Evolutionary conservation across 2,888 invertebrate species (phyloP).

Genomic region (Drosophila cognata): DNA sequence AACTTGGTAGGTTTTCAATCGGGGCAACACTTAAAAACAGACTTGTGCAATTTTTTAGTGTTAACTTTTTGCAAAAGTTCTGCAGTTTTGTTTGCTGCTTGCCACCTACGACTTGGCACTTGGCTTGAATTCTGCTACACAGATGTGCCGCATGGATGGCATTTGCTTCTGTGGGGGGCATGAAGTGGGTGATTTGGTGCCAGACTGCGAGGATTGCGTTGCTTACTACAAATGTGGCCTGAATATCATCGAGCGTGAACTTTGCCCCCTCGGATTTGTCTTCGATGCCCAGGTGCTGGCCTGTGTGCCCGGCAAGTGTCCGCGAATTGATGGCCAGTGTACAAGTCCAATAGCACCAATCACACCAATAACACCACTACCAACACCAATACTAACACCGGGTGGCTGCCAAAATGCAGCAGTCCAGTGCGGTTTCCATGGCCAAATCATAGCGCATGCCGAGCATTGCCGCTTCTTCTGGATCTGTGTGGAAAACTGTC

Average conservation of each 20-base stretch:
- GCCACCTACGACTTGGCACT: background rate
- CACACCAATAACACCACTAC: background rate
- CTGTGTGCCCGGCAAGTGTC: slow-evolving; percentile 61
- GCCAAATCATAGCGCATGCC: slow-evolving; percentile 54
- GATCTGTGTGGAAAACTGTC: slow-evolving; percentile 54
- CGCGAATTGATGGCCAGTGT: slow-evolving; percentile 44
- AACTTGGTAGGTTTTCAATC: slow-evolving; percentile 46
- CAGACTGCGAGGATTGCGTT: slow-evolving; percentile 62
- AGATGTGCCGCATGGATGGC: slow-evolving; percentile 20
- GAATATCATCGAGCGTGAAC: slow-evolving; percentile 1
- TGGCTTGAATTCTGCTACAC: background rate
- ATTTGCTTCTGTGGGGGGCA: slow-evolving; percentile 52
- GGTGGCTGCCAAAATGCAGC: slow-evolving; percentile 25
- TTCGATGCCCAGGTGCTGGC: slow-evolving; percentile 15
- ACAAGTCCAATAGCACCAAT: background rate
- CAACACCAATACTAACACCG: background rate
- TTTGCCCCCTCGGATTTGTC: slow-evolving; percentile 33
- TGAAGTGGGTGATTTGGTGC: slow-evolving; percentile 38
- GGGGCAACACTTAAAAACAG: too few relatives aligned
- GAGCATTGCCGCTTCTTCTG: slow-evolving; percentile 65
- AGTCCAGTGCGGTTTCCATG: slow-evolving; percentile 50
- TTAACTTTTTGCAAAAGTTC: slow-evolving; percentile 21
- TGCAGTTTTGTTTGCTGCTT: slow-evolving; percentile 26
- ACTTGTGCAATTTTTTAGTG: background rate
- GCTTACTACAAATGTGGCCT: slow-evolving; percentile 50